These are phyloP conservation scores for Struthio camelus DNA, from an alignment of 2,113 vertebrate species.

Conservation along the genomic window DNA sequence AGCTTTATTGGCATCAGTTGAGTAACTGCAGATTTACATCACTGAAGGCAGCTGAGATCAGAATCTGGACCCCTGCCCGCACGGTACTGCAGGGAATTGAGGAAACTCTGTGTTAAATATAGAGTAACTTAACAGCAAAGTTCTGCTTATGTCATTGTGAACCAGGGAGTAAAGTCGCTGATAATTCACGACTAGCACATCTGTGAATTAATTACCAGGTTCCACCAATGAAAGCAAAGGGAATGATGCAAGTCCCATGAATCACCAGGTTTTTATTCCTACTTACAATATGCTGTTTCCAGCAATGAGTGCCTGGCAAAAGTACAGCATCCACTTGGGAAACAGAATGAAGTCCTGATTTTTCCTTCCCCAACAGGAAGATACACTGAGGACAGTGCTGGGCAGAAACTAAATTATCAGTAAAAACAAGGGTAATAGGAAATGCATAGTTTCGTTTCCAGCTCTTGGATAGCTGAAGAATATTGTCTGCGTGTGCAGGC, in stretches of 20 bases:
- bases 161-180: neutral
- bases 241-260: slow-evolving; percentile 38
- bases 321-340: neutral
- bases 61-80: slow-evolving; percentile 39
- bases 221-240: slow-evolving; percentile 23
- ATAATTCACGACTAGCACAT: slow-evolving; percentile 53
- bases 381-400: neutral
- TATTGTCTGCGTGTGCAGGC: neutral
- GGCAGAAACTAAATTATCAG: neutral
- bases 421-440: neutral
- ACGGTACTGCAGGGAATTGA: neutral
- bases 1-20: neutral
- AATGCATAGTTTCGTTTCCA: neutral
- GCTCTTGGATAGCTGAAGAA: neutral
- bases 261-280: slow-evolving; percentile 25
- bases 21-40: neutral
- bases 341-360: neutral
- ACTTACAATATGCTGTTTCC: neutral
- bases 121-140: slow-evolving; percentile 28
- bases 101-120: slow-evolving; percentile 58
- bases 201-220: slow-evolving; percentile 48
- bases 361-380: neutral
- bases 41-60: slow-evolving; percentile 33
- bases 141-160: slow-evolving; percentile 64
- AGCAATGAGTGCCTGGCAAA: neutral